Conservation (phyloP, 2,797 vertebrate species). For the Steatocranus sp. region DNA sequence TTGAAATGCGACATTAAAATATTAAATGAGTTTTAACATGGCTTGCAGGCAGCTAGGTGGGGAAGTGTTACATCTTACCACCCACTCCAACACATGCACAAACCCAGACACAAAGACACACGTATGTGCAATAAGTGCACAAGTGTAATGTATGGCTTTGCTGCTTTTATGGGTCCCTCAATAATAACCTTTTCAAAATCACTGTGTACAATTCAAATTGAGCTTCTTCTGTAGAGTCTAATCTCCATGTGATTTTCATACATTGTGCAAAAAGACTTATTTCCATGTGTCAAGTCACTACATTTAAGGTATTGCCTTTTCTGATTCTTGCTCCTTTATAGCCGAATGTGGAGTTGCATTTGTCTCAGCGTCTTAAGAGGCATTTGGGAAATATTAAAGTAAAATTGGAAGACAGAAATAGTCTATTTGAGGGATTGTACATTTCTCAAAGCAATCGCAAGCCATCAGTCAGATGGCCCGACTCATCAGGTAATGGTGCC, state of each 20-base stretch:
- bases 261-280: slow-evolving; percentile 36
- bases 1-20: slow-evolving; percentile 5
- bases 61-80: background rate
- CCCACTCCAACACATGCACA: background rate
- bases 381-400: slow-evolving; percentile 59
- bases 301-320: slow-evolving; percentile 52
- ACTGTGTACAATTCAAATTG: slow-evolving; percentile 32
- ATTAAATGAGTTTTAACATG: background rate
- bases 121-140: background rate
- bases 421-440: slow-evolving; percentile 65
- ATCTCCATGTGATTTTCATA: slow-evolving; percentile 58
- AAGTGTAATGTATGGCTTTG: background rate
- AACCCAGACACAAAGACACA: background rate
- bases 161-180: background rate
- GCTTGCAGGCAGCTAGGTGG: background rate
- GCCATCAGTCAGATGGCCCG: slow-evolving; percentile 60
- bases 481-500: slow-evolving; percentile 54
- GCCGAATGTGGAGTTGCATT: background rate
- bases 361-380: slow-evolving; percentile 18
- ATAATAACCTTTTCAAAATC: slow-evolving; percentile 35
- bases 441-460: slow-evolving; percentile 57
- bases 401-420: slow-evolving; percentile 65
- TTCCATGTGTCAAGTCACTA: slow-evolving; percentile 42
- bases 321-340: slow-evolving; percentile 12
- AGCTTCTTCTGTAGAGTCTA: slow-evolving; percentile 21